phyloP scores from a whole-genome alignment of 2,888 invertebrate species.

The Andrena bicolor region DNA sequence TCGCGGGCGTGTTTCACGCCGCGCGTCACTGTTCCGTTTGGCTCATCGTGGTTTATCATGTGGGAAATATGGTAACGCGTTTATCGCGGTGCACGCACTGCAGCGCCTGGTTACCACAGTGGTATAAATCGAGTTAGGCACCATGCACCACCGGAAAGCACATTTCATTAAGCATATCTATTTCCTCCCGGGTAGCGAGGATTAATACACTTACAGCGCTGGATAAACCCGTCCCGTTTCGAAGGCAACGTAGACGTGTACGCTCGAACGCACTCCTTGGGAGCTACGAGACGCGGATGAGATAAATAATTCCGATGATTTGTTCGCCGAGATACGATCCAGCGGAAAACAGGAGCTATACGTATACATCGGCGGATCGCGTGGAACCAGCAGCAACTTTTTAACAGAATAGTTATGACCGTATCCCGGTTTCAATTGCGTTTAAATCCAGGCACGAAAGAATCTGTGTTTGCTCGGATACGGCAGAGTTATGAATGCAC shows the following conservation, averaged over 20 bases:
- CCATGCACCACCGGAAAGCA: conserved; percentile 50
- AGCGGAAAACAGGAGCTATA: not conserved
- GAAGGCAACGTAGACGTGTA: conserved; percentile 26
- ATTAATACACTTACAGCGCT: conserved; percentile 63
- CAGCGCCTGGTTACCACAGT: conserved; percentile 50
- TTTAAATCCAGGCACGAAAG: not conserved
- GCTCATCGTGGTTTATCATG: conserved; percentile 65
- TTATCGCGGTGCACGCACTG: conserved; percentile 64
- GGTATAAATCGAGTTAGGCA: conserved; percentile 69
- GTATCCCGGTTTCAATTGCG: not conserved
- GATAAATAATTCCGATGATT: conserved; percentile 7
- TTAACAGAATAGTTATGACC: not conserved
- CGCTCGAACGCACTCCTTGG: not conserved
- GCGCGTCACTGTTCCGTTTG: conserved; percentile 26
- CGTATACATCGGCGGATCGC: not conserved
- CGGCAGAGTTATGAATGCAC: not conserved
- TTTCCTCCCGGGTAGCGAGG: conserved; percentile 56
- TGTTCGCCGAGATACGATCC: not conserved
- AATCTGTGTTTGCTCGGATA: not conserved
- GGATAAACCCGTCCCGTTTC: conserved; percentile 53
- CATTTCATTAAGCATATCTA: conserved; percentile 73
- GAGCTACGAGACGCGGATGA: not conserved
- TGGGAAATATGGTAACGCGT: conserved; percentile 69
- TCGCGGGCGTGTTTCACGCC: conserved; percentile 2
- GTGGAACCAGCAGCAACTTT: not conserved